Conservation (phyloP, 2,797 vertebrate species). For the Macropodus opercularis region DNA sequence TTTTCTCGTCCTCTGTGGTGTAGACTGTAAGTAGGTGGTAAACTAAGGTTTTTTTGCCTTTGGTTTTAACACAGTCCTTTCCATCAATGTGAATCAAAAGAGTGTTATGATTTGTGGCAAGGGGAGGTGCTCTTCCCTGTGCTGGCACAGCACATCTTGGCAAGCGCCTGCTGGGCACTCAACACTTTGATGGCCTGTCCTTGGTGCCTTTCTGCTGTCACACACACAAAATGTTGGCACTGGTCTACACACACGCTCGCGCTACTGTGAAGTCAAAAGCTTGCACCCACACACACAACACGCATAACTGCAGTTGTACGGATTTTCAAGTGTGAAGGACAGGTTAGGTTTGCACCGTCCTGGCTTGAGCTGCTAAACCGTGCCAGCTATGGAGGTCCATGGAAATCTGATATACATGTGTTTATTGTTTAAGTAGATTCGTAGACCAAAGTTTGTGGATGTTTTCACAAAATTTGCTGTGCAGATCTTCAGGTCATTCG, state of each 20-base stretch:
- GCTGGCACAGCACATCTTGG: slow-evolving; percentile 56
- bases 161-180: slow-evolving; percentile 26
- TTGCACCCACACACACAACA: slow-evolving; percentile 3
- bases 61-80: slow-evolving; percentile 27
- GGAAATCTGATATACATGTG: too few species aligned
- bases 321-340: slow-evolving; percentile 32
- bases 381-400: too few species aligned
- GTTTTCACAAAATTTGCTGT: too few species aligned
- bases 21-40: slow-evolving; percentile 30
- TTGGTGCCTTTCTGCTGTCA: slow-evolving; percentile 30
- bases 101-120: slow-evolving; percentile 27
- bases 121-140: slow-evolving; percentile 7
- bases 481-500: too few species aligned
- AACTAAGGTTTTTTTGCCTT: slow-evolving; percentile 39
- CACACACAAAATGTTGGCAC: slow-evolving; percentile 11
- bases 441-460: too few species aligned
- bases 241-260: neutral
- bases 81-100: slow-evolving; percentile 24
- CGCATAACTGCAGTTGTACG: neutral
- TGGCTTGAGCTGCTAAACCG: too few species aligned
- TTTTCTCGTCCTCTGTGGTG: slow-evolving; percentile 20
- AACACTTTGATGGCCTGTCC: slow-evolving; percentile 48
- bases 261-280: slow-evolving; percentile 8
- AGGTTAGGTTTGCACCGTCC: slow-evolving; percentile 7
- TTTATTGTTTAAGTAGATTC: too few species aligned